phyloP scores from a whole-genome alignment of 2,797 vertebrate species.

The Euphonia xanthogaster region DNA sequence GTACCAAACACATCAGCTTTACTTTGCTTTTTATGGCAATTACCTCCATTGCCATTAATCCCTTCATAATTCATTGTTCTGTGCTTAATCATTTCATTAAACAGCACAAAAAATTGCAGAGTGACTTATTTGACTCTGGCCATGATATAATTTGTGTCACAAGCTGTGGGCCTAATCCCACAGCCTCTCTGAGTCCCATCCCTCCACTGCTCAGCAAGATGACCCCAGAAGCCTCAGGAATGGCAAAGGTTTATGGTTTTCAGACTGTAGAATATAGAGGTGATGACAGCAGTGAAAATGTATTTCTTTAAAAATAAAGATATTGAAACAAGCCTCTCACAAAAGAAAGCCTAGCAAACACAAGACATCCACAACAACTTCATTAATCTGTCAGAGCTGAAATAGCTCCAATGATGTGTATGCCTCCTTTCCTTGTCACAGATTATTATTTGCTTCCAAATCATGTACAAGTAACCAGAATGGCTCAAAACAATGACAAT shows the following conservation, averaged over 20 bases:
- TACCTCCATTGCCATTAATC: not conserved
- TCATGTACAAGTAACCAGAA: not conserved
- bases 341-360: not conserved
- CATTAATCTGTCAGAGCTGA: not conserved
- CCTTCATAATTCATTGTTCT: not conserved
- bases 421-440: not conserved
- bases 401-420: not conserved
- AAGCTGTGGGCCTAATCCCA: not conserved
- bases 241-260: not conserved
- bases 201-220: not conserved
- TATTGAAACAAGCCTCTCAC: not conserved
- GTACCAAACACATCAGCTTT: not conserved
- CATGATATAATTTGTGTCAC: not conserved
- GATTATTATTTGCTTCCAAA: not conserved
- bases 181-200: not conserved
- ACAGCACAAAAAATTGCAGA: not conserved
- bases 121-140: not conserved
- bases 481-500: not conserved
- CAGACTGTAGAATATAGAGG: not conserved
- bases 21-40: not conserved
- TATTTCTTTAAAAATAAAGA: not conserved
- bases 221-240: not conserved
- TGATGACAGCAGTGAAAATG: not conserved
- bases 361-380: not conserved
- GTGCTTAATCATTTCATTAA: not conserved